phyloP scores from a whole-genome alignment of 2,888 invertebrate species.

The Epinotia demarniana region DNA sequence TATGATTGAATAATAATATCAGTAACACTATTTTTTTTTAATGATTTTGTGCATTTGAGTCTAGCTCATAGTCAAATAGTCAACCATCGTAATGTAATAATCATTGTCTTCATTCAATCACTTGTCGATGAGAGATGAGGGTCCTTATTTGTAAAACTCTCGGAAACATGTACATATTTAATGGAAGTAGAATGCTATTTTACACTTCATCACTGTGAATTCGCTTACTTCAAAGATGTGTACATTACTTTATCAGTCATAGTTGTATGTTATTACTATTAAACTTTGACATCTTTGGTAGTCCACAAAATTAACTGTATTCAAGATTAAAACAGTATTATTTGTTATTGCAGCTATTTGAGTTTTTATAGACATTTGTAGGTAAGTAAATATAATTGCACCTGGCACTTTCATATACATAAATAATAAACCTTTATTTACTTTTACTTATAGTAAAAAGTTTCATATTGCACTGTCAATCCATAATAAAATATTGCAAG shows the following conservation, averaged over 20 bases:
- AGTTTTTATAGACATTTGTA: constrained; percentile 49
- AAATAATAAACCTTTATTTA: constrained; percentile 56
- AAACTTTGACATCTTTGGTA: constrained; percentile 75
- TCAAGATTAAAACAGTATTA: constrained; percentile 48
- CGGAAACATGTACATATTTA: constrained; percentile 42
- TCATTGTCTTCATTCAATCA: too few relatives aligned
- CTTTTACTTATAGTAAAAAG: constrained; percentile 81
- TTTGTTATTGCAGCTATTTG: constrained; percentile 54
- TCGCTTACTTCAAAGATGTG: constrained; percentile 43
- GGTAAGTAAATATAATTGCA: constrained; percentile 66
- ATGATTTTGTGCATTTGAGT: constrained; percentile 75
- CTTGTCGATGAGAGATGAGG: constrained; percentile 39
- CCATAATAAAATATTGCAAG: constrained; percentile 66
- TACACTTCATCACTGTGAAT: constrained; percentile 44
- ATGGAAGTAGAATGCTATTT: constrained; percentile 47
- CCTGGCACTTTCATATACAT: constrained; percentile 63
- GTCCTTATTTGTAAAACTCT: constrained; percentile 39
- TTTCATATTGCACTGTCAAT: constrained; percentile 81
- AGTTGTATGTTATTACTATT: constrained; percentile 49
- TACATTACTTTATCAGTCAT: constrained; percentile 58
- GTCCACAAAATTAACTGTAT: constrained; percentile 52
- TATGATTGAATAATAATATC: constrained; percentile 48
- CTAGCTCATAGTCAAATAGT: constrained; percentile 56
- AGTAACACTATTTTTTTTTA: constrained; percentile 53
- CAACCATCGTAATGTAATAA: constrained; percentile 51